A percentile compares a stretch with the other conserved stretches of the same genome.
Evolutionary conservation across 1,140 invertebrate species (phyloP).

Genomic region (Xylocopa sonorina): DNA sequence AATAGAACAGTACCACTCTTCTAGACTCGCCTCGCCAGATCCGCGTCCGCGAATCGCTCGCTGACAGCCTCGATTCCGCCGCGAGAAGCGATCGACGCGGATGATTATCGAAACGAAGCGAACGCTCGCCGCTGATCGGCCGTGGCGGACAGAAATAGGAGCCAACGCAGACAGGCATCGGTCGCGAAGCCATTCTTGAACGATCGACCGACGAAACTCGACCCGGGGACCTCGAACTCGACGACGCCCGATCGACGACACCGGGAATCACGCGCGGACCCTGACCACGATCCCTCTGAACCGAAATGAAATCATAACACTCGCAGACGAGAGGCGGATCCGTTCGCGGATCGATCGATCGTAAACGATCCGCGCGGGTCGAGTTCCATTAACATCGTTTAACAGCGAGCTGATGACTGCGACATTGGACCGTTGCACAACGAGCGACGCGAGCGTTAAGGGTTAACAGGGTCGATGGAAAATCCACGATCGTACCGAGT

Average conservation of each 20-base stretch:
- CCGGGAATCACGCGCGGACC: slow-evolving; percentile 5
- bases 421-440: not conserved
- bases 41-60: no score
- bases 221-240: slow-evolving; percentile 41
- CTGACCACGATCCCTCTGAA: slow-evolving; percentile 26
- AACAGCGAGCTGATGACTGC: not conserved
- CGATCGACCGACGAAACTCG: slow-evolving; percentile 32
- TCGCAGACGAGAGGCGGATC: not conserved
- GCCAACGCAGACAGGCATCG: not conserved
- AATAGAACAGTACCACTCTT: no score
- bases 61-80: no score
- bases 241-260: not conserved
- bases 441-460: not conserved
- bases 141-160: slow-evolving; percentile 32
- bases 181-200: slow-evolving; percentile 24
- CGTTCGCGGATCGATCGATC: slow-evolving; percentile 13
- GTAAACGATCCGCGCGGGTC: slow-evolving; percentile 26
- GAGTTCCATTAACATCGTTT: slow-evolving; percentile 47
- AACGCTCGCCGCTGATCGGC: slow-evolving; percentile 14
- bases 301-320: slow-evolving; percentile 48
- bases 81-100: not conserved
- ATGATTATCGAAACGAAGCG: slow-evolving; percentile 38
- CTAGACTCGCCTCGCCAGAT: no score
- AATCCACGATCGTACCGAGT: not conserved
- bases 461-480: not conserved